phyloP scores from a whole-genome alignment of 2,797 vertebrate species.

The Cryptoprocta ferox region DNA sequence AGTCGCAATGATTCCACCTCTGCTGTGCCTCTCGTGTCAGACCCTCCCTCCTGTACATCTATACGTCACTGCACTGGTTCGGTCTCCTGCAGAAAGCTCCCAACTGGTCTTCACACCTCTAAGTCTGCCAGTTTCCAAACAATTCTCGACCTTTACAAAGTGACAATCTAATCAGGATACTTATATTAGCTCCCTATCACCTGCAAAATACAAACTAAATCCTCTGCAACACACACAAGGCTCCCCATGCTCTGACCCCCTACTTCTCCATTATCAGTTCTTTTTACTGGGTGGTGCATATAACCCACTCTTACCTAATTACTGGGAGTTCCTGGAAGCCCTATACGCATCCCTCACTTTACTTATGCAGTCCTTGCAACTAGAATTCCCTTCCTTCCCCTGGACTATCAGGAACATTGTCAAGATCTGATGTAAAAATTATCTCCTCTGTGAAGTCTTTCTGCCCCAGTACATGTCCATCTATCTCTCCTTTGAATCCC shows the following conservation, averaged over 20 bases:
- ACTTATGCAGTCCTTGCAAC: neutral
- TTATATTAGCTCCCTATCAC: neutral
- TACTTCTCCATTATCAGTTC: neutral
- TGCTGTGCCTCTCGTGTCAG: neutral
- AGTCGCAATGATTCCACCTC: neutral
- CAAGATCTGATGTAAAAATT: neutral
- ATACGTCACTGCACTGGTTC: neutral
- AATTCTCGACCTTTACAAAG: neutral
- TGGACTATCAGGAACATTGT: neutral
- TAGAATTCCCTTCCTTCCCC: neutral
- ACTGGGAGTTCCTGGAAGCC: neutral
- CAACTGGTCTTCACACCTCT: neutral
- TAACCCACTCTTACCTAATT: neutral
- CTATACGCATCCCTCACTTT: neutral
- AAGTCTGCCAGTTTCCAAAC: neutral
- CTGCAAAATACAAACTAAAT: neutral
- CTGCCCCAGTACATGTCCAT: neutral
- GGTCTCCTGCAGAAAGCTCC: neutral
- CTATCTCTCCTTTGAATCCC: neutral
- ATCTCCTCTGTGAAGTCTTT: neutral
- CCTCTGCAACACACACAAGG: too few relatives aligned
- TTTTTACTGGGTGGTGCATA: too few relatives aligned
- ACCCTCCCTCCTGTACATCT: neutral
- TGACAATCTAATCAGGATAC: neutral
- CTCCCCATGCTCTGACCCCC: neutral